Evolutionary conservation across 2,113 vertebrate species (phyloP), one percentile per base, ranked within the genome.

Genomic region (Melanostigma gelatinosum): DNA sequence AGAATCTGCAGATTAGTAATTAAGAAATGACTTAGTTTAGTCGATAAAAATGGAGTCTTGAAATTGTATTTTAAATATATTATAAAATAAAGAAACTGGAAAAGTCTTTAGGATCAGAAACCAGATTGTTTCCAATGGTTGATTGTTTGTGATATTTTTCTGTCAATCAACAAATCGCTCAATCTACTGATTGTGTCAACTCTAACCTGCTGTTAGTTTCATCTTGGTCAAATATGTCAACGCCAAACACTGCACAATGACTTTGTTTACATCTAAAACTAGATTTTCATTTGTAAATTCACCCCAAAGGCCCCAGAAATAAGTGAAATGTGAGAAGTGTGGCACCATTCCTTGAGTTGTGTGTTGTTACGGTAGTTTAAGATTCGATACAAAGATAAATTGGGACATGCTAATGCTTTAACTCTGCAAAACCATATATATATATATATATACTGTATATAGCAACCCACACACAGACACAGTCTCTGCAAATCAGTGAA

Each of bases 381-480:
- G 5, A 38, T 32, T 3, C 20, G 48, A 50, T 8, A 22, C 7
- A 7, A 50, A 40, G 9, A 48, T 15, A 66, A 44, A 32, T 40
- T 20, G 6, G 6, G 22, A 32, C 3, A 54, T 13, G 22, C 38
- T 16, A 7, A 18, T 58, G 42, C 8, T 46, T 44, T n/a, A 20
- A 64, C 15, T 72, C 16, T 11, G 32, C 27, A 44, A 60, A 60
- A 24, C 5, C n/a, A 48, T 48, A 46, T 46, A 46, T 42, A 42
- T 42, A 42, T 16, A 16, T 48, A 48, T 48, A 16, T 2, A 6
- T 3, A 42, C 40, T 42, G 11, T 15, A 48, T 18, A 48, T 18
- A 48, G n/a, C 54, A 57, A 57, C 82, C 83, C 75, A 77, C 77
- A 80, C 75, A 73, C 6, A 69, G 38, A 70, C 54, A 32, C 52